Conservation (phyloP, 2,888 invertebrate genomes). For the Macropis europaea region DNA sequence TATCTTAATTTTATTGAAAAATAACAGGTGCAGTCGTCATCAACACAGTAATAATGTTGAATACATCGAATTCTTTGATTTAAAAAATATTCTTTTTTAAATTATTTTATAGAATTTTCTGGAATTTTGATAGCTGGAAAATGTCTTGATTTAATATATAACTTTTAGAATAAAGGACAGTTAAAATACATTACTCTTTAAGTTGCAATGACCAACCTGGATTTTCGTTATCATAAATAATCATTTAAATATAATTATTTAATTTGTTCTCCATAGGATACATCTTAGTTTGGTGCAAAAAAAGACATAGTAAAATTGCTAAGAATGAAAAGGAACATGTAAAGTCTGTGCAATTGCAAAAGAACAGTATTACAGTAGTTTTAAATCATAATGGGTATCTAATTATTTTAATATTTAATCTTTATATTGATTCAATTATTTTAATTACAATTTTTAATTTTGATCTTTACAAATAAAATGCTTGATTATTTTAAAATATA, state of each 20-base stretch:
- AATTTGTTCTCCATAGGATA: constrained; percentile 51
- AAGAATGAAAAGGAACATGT: constrained; percentile 47
- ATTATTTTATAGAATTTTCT: no score
- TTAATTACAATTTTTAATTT: neutral
- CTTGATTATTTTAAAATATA: neutral
- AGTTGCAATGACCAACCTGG: no score
- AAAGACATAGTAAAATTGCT: neutral
- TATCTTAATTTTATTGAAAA: no score
- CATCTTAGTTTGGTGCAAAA: constrained; percentile 62
- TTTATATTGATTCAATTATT: constrained; percentile 14
- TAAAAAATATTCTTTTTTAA: no score
- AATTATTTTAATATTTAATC: neutral
- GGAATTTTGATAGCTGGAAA: no score
- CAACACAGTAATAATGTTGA: no score
- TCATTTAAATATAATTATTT: neutral
- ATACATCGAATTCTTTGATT: no score
- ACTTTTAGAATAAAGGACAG: no score
- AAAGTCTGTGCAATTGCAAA: constrained; percentile 63
- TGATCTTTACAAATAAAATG: neutral
- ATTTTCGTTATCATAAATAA: no score
- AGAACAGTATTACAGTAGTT: constrained; percentile 62
- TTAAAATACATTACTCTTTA: no score
- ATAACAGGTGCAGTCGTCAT: no score
- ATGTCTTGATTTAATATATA: no score
- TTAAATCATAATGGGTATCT: constrained; percentile 59